Evolutionary conservation across 2,113 vertebrate genomes (phyloP), one percentile per base, ranked within the genome.

Genomic region (Aldabrachelys gigantea): DNA sequence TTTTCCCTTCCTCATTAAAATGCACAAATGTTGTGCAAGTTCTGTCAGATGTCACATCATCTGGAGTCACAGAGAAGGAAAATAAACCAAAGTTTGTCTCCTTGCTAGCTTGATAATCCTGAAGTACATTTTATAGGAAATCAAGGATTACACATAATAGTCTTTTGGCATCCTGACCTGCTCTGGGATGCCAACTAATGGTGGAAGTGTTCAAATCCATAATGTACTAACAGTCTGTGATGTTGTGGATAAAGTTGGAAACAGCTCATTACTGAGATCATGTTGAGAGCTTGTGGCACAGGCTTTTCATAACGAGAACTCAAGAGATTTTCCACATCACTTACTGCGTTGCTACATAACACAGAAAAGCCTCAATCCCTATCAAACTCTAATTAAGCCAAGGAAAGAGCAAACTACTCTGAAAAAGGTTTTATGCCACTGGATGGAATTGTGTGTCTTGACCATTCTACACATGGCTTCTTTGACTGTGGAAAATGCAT

Each of bases 181-280:
- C 81, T 94, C 75, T 91, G 80, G 84, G 82, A 81, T 84, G 92
- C 44, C 79, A 85, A 80, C 56, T 96, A 95, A 93, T 87, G 54
- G 52, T 57, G 89, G 90, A 87, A 50, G 88, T 57, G 35, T 44
- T 94, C 47, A 91, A 93, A 72, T 90, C 72, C 81, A 75, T 54
- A 88, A 90, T 85, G 52, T 69, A 84, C 44, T 79, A 69, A 89
- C 78, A 80, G 35, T 35, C 89, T 96, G 53, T 85, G 91, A 92
- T 95, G 38, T 87, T 82, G 69, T 85, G 53, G 82, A 85, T 96
- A 96, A 97, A 98, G 65, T 89, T 92, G 96, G 90, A 97, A 97
- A 85, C 13, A 56, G 82, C 88, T 96, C 94, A 97, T 97, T 97
- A 96, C 59, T 82, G 53, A 90, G 69, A 85, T 94, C 80, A 44